A percentile compares a stretch with the other conserved stretches of the same genome.
These are phyloP conservation scores for Microcaecilia unicolor DNA, from an alignment of 2,797 vertebrate genomes.

Conservation along the genomic window DNA sequence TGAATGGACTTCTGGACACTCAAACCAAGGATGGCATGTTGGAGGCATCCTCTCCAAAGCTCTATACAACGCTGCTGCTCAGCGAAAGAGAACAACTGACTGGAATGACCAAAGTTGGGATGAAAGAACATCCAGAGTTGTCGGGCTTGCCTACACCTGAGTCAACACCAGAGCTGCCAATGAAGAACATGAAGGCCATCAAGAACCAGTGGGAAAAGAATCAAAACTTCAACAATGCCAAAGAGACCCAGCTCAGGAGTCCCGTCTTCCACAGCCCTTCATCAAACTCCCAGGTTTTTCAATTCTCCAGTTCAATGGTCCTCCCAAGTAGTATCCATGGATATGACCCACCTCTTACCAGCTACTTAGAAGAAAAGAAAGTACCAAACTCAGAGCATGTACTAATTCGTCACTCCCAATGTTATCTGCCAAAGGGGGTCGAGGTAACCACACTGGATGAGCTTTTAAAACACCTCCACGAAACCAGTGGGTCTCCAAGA, in stretches of 20 bases:
- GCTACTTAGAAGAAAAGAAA: slow-evolving; percentile 63
- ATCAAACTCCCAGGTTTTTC: slow-evolving; percentile 59
- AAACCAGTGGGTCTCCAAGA: slow-evolving; percentile 40
- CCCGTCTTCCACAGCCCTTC: slow-evolving; percentile 47
- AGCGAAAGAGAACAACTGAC: slow-evolving; percentile 53
- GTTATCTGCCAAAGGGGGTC: slow-evolving; percentile 70
- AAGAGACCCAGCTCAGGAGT: slow-evolving; percentile 52
- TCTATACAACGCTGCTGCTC: slow-evolving; percentile 70
- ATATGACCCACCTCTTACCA: slow-evolving; percentile 29
- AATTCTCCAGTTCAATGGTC: slow-evolving; percentile 51
- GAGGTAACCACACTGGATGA: slow-evolving; percentile 81
- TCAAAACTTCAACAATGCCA: slow-evolving; percentile 85
- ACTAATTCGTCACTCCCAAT: slow-evolving; percentile 52
- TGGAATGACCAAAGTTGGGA: slow-evolving; percentile 12
- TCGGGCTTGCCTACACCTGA: slow-evolving; percentile 82
- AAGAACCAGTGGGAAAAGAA: slow-evolving; percentile 84
- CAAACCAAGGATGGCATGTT: slow-evolving; percentile 64
- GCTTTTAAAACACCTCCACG: slow-evolving; percentile 79
- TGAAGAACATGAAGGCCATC: slow-evolving; percentile 76
- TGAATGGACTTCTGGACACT: slow-evolving; percentile 71
- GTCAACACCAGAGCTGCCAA: slow-evolving; percentile 79
- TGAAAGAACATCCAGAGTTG: slow-evolving; percentile 61
- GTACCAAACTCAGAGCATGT: slow-evolving; percentile 67
- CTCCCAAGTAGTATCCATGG: slow-evolving; percentile 35
- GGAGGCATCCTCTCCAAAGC: slow-evolving; percentile 61